These are phyloP conservation scores for Tethya wilhelma DNA, from an alignment of 37 sponge, comb jelly and placozoan genomes.

Conservation along the genomic window DNA sequence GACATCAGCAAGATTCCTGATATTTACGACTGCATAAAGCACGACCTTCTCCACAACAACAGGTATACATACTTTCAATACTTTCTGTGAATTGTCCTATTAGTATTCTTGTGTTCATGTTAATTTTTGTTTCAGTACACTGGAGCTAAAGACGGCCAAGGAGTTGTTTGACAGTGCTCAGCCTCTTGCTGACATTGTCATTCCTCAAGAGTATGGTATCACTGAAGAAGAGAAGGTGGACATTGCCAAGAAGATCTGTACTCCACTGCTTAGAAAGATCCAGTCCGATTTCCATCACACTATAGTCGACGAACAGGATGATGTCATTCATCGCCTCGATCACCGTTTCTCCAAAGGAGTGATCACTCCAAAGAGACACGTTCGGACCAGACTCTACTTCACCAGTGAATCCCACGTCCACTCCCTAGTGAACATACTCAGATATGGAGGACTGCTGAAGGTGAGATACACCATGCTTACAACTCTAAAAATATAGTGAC, in stretches of 20 bases:
- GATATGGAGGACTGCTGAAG: slow-evolving; percentile 68
- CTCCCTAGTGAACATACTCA: slow-evolving; percentile 79
- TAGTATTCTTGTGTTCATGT: not conserved
- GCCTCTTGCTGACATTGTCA: slow-evolving; percentile 89
- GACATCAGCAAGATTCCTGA: slow-evolving; percentile 98
- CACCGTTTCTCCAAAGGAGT: slow-evolving; percentile 76
- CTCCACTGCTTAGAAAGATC: slow-evolving; percentile 82
- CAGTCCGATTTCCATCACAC: slow-evolving; percentile 82
- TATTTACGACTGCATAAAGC: slow-evolving; percentile 95
- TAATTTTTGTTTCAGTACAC: slow-evolving; percentile 23
- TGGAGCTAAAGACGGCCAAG: slow-evolving; percentile 43
- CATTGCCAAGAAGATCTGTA: slow-evolving; percentile 77
- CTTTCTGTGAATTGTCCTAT: not conserved
- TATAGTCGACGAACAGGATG: slow-evolving; percentile 58
- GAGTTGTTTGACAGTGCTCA: slow-evolving; percentile 64
- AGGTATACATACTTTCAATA: slow-evolving; percentile 17
- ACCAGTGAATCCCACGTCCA: slow-evolving; percentile 96
- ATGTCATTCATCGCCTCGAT: slow-evolving; percentile 76
- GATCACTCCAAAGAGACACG: slow-evolving; percentile 77
- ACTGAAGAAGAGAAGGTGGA: slow-evolving; percentile 85
- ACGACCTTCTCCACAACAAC: slow-evolving; percentile 93
- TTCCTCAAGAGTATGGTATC: slow-evolving; percentile 98
- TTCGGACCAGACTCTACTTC: slow-evolving; percentile 95
- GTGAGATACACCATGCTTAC: slow-evolving; percentile 36
- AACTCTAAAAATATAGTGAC: not conserved